phyloP scores from a whole-genome alignment of 2,888 invertebrate genomes.

The Pachycephus smyrnensis region DNA sequence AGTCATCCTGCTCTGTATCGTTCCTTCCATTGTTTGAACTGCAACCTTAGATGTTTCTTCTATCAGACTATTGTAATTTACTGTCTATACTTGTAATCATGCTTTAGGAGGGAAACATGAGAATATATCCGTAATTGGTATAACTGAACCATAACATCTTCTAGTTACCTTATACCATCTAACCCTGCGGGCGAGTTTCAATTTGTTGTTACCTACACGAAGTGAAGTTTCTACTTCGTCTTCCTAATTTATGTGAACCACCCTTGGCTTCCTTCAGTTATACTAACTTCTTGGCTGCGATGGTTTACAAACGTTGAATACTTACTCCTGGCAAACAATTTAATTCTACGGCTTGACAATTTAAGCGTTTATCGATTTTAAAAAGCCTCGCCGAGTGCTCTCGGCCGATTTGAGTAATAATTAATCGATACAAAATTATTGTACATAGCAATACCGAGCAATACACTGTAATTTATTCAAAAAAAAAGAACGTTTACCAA shows the following conservation, averaged over 20 bases:
- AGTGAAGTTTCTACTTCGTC: neutral
- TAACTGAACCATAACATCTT: neutral
- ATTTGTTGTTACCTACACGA: neutral
- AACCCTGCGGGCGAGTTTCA: neutral
- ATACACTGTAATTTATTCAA: neutral
- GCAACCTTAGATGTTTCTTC: neutral
- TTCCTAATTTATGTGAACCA: neutral
- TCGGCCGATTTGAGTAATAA: neutral
- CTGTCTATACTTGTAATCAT: neutral
- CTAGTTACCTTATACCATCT: neutral
- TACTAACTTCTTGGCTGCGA: neutral
- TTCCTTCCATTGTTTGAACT: no score
- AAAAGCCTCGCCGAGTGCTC: neutral
- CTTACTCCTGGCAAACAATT: neutral
- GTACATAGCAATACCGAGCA: neutral
- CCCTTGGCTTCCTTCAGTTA: neutral
- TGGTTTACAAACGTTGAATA: neutral
- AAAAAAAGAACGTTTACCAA: neutral
- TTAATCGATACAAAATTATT: neutral
- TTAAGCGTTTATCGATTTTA: neutral
- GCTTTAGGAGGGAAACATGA: neutral
- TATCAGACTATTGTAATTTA: neutral
- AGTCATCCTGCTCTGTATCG: no score
- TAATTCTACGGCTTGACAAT: neutral
- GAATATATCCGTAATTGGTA: neutral